Conservation (phyloP, 2,113 vertebrate species). For the Pimephales promelas region DNA sequence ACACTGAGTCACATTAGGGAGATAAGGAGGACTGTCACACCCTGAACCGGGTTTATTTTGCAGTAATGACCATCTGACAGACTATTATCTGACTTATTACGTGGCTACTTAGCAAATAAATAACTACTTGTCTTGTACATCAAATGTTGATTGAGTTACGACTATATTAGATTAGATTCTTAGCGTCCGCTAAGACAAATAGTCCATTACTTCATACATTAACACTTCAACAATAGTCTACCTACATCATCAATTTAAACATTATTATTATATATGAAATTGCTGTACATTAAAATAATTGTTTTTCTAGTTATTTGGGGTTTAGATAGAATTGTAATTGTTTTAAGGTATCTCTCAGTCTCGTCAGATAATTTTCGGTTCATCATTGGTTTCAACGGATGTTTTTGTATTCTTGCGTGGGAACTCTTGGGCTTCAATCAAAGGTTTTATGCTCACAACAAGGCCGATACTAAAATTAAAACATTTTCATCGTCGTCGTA, state of each 20-base stretch:
- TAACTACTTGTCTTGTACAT: neutral
- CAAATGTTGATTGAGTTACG: neutral
- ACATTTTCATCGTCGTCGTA: neutral
- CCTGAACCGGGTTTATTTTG: neutral
- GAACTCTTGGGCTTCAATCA: neutral
- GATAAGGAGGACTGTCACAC: neutral
- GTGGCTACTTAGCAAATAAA: neutral
- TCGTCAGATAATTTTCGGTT: neutral
- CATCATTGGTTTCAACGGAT: neutral
- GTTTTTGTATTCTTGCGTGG: neutral
- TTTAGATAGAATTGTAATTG: neutral
- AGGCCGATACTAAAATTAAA: neutral
- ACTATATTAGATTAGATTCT: neutral
- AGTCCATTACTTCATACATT: neutral
- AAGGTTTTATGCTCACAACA: neutral
- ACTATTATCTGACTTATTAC: neutral
- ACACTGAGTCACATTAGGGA: neutral
- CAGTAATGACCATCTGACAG: neutral
- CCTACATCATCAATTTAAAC: neutral
- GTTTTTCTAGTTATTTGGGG: neutral
- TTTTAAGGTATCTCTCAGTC: neutral
- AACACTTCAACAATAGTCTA: neutral
- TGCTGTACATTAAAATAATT: neutral
- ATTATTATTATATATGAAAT: too few relatives aligned
- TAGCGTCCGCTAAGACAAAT: neutral